phyloP scores from a whole-genome alignment of 2,888 invertebrate species.

The Campaea margaritaria region DNA sequence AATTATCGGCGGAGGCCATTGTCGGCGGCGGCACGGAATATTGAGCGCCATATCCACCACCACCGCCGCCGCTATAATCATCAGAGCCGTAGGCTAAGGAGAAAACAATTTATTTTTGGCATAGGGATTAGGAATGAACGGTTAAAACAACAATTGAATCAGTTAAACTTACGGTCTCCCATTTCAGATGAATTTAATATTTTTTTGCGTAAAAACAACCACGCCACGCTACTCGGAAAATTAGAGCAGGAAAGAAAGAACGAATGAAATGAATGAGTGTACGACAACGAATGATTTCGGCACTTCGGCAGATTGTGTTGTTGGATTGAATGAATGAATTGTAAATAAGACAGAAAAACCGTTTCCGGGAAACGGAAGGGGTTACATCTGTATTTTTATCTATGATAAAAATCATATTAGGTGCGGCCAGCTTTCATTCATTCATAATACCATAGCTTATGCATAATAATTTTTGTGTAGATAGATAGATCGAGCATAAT shows the following conservation, averaged over 20 bases:
- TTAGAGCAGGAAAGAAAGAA: constrained; percentile 1
- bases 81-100: constrained; percentile 69
- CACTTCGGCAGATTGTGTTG: no score
- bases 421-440: no score
- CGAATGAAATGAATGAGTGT: not conserved
- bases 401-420: no score
- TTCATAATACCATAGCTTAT: no score
- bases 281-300: not conserved
- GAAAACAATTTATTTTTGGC: not conserved
- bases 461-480: no score
- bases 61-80: constrained; percentile 70
- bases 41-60: constrained; percentile 73
- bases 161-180: constrained; percentile 57
- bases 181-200: constrained; percentile 25
- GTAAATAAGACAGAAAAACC: not conserved
- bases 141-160: not conserved
- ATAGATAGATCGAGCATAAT: no score
- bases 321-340: no score
- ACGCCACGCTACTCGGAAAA: constrained; percentile 44
- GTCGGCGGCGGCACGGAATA: constrained; percentile 79
- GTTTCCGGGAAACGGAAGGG: no score
- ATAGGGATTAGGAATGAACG: not conserved
- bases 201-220: constrained; percentile 20
- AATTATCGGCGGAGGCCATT: constrained; percentile 72
- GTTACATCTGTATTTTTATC: no score